Conservation (phyloP, 2,888 invertebrate genomes). For the Anarsia innoxiella region DNA sequence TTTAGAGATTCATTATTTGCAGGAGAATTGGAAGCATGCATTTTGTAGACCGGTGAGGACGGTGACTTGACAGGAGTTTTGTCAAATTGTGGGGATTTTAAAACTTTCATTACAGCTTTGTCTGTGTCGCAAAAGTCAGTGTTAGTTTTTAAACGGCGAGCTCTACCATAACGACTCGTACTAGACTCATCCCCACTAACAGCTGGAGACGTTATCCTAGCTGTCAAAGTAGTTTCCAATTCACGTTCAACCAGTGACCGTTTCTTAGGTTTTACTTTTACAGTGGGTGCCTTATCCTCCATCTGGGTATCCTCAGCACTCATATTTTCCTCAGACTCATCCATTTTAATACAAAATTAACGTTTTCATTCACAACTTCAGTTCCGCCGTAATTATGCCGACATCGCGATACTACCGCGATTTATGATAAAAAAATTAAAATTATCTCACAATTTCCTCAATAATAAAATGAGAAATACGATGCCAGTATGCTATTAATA, state of each 20-base stretch:
- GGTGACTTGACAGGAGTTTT: slow-evolving; percentile 38
- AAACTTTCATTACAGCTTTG: slow-evolving; percentile 34
- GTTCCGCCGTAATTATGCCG: slow-evolving; percentile 34
- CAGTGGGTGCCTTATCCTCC: slow-evolving; percentile 25
- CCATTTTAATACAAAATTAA: slow-evolving; percentile 36
- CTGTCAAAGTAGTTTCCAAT: slow-evolving; percentile 59
- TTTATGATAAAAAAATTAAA: slow-evolving; percentile 23
- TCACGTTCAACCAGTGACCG: slow-evolving; percentile 59
- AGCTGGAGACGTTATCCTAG: slow-evolving; percentile 51
- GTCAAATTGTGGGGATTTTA: slow-evolving; percentile 37
- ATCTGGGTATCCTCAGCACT: slow-evolving; percentile 40
- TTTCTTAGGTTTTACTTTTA: slow-evolving; percentile 53
- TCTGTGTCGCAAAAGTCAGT: slow-evolving; percentile 54
- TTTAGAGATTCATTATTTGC: slow-evolving; percentile 37
- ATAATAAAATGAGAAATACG: slow-evolving; percentile 30
- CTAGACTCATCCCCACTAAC: slow-evolving; percentile 35
- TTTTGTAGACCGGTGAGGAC: slow-evolving; percentile 49
- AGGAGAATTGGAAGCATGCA: slow-evolving; percentile 59
- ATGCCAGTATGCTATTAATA: slow-evolving; percentile 26
- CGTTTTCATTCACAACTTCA: slow-evolving; percentile 18
- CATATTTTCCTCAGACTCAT: slow-evolving; percentile 54
- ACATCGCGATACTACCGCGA: slow-evolving; percentile 31
- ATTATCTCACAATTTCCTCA: slow-evolving; percentile 22
- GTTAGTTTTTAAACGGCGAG: slow-evolving; percentile 69
- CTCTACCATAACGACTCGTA: slow-evolving; percentile 77